These are phyloP conservation scores for Formicarius rufipectus DNA, from an alignment of 2,113 vertebrate genomes.

Conservation along the genomic window DNA sequence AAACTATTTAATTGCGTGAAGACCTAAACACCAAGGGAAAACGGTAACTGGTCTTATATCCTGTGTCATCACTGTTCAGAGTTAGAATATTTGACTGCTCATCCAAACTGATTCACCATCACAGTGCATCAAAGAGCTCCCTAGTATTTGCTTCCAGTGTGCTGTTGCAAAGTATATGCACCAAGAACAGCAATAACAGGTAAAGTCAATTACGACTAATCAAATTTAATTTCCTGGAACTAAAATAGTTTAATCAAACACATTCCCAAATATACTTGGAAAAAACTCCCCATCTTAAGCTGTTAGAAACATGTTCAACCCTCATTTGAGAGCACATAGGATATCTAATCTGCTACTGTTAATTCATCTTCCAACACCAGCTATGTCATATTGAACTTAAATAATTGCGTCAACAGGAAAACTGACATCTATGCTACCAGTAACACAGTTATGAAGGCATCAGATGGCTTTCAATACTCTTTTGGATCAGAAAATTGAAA, in stretches of 20 bases:
- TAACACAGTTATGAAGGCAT: neutral
- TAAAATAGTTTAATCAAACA: neutral
- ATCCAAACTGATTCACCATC: neutral
- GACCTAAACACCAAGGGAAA: neutral
- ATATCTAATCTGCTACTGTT: neutral
- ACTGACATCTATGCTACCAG: neutral
- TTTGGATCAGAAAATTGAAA: neutral
- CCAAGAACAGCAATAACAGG: neutral
- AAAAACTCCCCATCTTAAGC: neutral
- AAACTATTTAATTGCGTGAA: neutral
- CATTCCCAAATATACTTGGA: neutral
- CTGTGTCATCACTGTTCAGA: neutral
- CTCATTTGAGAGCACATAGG: fast-evolving
- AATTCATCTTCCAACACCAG: neutral
- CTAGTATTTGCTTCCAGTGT: neutral
- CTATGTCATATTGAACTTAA: neutral
- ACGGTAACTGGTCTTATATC: neutral
- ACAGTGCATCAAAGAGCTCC: neutral
- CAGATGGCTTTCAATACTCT: neutral
- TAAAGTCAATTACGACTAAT: neutral
- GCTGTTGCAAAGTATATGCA: neutral
- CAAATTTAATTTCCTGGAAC: neutral
- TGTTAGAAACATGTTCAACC: neutral
- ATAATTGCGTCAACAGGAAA: neutral
- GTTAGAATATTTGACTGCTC: neutral